phyloP scores from a whole-genome alignment of 2,888 invertebrate species.

The Aleiodes testaceus region DNA sequence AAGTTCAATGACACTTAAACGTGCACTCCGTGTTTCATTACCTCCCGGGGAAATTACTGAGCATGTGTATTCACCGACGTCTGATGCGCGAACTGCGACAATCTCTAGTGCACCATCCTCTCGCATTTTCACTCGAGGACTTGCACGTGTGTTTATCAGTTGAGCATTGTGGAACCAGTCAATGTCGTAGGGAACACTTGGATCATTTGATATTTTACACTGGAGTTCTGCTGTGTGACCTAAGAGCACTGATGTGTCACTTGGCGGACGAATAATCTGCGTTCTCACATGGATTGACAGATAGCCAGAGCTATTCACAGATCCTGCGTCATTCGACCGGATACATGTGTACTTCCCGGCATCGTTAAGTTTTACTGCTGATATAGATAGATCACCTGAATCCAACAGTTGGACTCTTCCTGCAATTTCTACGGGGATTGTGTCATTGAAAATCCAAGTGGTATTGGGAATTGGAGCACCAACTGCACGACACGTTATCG shows the following conservation, averaged over 20 bases:
- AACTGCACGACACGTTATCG: conserved; percentile 88
- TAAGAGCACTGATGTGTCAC: conserved; percentile 91
- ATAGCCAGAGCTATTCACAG: conserved; percentile 86
- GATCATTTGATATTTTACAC: conserved; percentile 95
- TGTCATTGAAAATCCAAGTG: conserved; percentile 91
- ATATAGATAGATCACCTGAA: conserved; percentile 90
- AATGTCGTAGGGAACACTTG: conserved; percentile 88
- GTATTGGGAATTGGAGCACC: conserved; percentile 94
- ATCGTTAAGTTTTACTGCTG: conserved; percentile 87
- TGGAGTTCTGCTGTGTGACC: conserved; percentile 95
- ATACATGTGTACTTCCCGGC: conserved; percentile 93
- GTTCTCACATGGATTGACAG: conserved; percentile 91
- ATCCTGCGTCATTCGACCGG: conserved; percentile 92
- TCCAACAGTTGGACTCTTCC: conserved; percentile 90
- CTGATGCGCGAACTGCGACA: conserved; percentile 90
- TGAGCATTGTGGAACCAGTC: conserved; percentile 92
- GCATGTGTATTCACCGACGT: conserved; percentile 96
- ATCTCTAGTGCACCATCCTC: conserved; percentile 91
- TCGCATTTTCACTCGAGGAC: conserved; percentile 83
- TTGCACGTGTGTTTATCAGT: conserved; percentile 79
- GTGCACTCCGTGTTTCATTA: conserved; percentile 91
- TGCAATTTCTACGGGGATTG: conserved; percentile 78
- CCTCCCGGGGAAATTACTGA: conserved; percentile 92
- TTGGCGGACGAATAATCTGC: conserved; percentile 94
- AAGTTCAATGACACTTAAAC: conserved; percentile 92